Evolutionary conservation across 2,113 vertebrate genomes (phyloP).

Genomic region (Triplophysa siluroides): DNA sequence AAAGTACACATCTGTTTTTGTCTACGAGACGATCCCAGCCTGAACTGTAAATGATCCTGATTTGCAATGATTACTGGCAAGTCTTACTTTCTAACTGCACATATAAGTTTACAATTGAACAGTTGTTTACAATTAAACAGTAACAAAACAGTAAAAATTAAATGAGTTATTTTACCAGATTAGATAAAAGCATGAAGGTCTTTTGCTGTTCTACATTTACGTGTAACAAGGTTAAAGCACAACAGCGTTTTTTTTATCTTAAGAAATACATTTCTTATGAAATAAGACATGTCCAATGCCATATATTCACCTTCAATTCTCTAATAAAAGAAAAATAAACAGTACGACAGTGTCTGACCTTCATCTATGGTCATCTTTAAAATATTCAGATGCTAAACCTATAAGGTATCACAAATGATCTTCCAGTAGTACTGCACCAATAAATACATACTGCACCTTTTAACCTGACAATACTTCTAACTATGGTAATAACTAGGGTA

Average conservation of each 20-base stretch:
- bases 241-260: conserved; percentile 8
- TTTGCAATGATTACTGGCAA: not conserved
- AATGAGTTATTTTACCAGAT: not conserved
- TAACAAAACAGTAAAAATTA: not conserved
- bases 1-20: not conserved
- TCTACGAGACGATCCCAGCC: not conserved
- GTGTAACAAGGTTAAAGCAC: conserved; percentile 24
- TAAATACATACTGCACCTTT: not conserved
- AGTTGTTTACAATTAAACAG: no score
- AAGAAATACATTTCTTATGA: conserved; percentile 17
- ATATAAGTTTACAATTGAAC: not conserved
- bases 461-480: not conserved
- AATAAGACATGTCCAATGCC: conserved; percentile 37
- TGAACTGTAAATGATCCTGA: not conserved
- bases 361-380: conserved; percentile 19
- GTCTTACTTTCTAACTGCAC: not conserved
- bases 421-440: not conserved
- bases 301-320: conserved; percentile 37
- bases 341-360: conserved; percentile 33
- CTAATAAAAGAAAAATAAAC: conserved; percentile 25
- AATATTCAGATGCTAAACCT: not conserved
- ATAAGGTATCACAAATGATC: not conserved
- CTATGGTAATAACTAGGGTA: not conserved
- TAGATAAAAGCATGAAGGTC: not conserved
- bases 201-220: not conserved